Evolutionary conservation across 2,797 vertebrate genomes (phyloP), one percentile per base, ranked within the genome.

Genomic region (Enteromius viviparus): DNA sequence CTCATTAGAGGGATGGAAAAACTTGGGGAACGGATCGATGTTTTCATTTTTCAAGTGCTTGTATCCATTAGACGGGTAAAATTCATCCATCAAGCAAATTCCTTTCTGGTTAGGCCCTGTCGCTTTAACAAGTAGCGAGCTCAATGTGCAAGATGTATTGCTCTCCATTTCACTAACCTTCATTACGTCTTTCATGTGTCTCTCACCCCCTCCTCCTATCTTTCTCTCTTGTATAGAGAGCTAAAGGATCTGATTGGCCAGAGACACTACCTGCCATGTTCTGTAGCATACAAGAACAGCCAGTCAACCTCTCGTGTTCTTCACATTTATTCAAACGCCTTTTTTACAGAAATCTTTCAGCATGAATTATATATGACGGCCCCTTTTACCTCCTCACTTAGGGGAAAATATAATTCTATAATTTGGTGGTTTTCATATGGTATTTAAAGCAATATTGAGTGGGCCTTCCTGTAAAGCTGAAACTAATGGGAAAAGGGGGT

Each of bases 1-100:
- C 84, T 90, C 87, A 90, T 88, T 89, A 89, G 81, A 87, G 62
- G 78, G 79, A 88, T 85, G 89, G 89, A 81, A 79, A 85, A 88
- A 88, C 83, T 89, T 87, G 72, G 60, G 85, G 65, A 86, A 78
- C 26, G 74, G 87, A 89, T 89, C 85, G 79, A 88, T 90, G 85
- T 86, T 87, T 89, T 90, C 86, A 89, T 89, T 89, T 90, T 89
- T 88, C 86, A 83, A 88, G 85, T 87, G 85, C 86, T 87, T 77
- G 85, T 86, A 88, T 87, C 89, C 88, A 88, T 89, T 90, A 88
- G 88, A 89, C n/a, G 84, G 84, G 81, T 66, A 55, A 87, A 84
- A 86, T 88, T 88, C 88, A 89, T 90, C 87, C 88, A 88, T 90
- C 89, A 90, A 74, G 79, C 87, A 80, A 82, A 86, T 88, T 87